Percentiles rank a stretch among this genome's conserved stretches.
These are phyloP conservation scores for Amphiprion percula DNA, from an alignment of 2,113 vertebrate species.

Conservation along the genomic window DNA sequence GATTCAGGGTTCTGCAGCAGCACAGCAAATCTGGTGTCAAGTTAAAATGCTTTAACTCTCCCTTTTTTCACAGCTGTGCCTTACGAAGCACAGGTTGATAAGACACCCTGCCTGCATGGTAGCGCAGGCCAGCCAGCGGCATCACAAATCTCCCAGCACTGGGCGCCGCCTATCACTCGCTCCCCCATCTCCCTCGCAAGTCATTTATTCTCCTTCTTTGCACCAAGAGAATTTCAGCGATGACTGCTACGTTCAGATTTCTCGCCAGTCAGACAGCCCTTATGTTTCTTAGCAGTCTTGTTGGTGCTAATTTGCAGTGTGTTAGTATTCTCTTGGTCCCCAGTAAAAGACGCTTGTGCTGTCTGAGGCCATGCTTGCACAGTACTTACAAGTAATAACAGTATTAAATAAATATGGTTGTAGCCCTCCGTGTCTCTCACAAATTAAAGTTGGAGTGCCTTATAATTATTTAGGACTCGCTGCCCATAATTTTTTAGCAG, in stretches of 20 bases:
- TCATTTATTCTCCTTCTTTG: constrained; percentile 14
- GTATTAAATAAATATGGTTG: neutral
- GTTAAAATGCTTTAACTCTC: neutral
- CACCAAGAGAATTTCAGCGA: constrained; percentile 6
- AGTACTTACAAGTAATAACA: neutral
- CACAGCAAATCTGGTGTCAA: constrained; percentile 19
- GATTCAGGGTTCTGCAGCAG: constrained; percentile 12
- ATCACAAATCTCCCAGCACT: constrained; percentile 25
- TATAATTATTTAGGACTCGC: too few species aligned
- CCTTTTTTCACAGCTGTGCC: neutral
- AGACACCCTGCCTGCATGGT: constrained; percentile 28
- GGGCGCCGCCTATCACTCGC: constrained; percentile 16
- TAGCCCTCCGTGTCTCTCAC: neutral
- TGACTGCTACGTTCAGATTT: constrained; percentile 18
- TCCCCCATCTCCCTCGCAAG: constrained; percentile 6
- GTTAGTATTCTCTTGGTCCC: constrained; percentile 2
- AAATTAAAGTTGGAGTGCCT: neutral
- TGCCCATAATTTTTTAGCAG: neutral
- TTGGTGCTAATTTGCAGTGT: constrained; percentile 12
- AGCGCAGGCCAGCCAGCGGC: constrained; percentile 14
- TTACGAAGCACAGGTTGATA: constrained; percentile 24
- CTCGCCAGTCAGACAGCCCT: neutral
- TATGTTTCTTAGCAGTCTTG: neutral
- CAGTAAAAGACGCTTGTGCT: constrained; percentile 1
- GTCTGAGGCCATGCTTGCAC: neutral